Evolutionary conservation across 2,797 vertebrate species (phyloP).

Genomic region (Gallinago nigripennis): DNA sequence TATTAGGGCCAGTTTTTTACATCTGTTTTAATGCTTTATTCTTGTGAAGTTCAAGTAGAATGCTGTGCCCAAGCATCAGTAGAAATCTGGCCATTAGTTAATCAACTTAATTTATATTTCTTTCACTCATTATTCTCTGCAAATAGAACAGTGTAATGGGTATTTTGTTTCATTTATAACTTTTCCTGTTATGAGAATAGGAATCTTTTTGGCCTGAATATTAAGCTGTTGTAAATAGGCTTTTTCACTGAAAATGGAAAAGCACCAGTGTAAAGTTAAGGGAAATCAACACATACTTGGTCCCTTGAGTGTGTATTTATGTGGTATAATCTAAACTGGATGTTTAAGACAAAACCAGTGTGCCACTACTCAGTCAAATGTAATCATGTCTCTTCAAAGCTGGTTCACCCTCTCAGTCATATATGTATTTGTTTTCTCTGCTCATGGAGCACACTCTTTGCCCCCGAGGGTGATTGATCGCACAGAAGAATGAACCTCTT

Average conservation of each 20-base stretch:
- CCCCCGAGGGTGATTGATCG: constrained; percentile 9
- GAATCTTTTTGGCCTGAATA: background rate
- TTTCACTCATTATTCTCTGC: background rate
- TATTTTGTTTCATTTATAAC: background rate
- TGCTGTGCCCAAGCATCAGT: background rate
- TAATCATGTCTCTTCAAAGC: background rate
- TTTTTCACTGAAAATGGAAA: background rate
- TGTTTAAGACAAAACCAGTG: background rate
- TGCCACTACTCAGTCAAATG: background rate
- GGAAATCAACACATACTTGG: background rate
- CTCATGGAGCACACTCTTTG: background rate
- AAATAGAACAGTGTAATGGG: background rate
- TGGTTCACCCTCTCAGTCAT: background rate
- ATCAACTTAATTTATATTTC: background rate
- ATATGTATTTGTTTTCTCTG: constrained; percentile 28
- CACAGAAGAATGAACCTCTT: constrained; percentile 29
- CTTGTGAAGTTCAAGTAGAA: background rate
- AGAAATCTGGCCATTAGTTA: background rate
- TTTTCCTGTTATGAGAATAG: background rate
- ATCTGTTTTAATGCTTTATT: background rate
- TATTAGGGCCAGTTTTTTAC: background rate
- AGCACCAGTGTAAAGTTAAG: background rate
- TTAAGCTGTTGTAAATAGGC: background rate
- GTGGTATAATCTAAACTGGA: background rate
- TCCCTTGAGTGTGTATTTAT: background rate